These are phyloP conservation scores for Ceryle rudis DNA, from an alignment of 2,797 vertebrate species.

Conservation along the genomic window DNA sequence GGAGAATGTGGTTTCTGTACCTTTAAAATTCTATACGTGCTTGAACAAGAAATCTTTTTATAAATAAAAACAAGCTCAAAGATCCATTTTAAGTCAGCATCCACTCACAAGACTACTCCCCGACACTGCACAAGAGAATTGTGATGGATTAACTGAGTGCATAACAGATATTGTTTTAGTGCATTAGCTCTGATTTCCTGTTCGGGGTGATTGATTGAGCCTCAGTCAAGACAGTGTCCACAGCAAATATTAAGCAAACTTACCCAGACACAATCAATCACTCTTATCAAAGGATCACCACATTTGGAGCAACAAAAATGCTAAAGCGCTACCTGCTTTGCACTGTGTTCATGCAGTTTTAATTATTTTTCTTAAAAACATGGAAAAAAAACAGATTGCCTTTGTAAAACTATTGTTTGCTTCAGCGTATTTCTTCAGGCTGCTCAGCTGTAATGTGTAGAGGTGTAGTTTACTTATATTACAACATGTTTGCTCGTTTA, in stretches of 20 bases:
- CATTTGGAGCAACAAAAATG: background rate
- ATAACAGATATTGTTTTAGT: conserved; percentile 69
- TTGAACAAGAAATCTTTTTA: background rate
- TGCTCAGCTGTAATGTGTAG: background rate
- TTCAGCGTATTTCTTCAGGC: background rate
- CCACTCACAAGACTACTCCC: background rate
- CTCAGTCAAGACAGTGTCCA: conserved; percentile 55
- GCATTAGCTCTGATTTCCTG: conserved; percentile 76
- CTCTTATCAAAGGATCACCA: conserved; percentile 38
- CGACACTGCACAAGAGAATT: conserved; percentile 16
- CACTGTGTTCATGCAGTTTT: background rate
- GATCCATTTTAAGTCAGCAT: background rate
- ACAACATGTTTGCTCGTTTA: background rate
- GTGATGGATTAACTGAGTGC: conserved; percentile 68
- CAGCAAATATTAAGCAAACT: conserved; percentile 70
- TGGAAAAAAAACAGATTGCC: background rate
- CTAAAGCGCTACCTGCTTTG: background rate
- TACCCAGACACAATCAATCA: conserved; percentile 67
- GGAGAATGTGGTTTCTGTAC: background rate
- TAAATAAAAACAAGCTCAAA: background rate
- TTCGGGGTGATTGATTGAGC: conserved; percentile 70
- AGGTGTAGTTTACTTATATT: background rate
- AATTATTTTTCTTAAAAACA: background rate
- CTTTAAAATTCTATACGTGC: background rate
- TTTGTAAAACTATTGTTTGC: background rate